Conservation (phyloP, 2,797 vertebrate genomes). For the Fringilla coelebs region DNA sequence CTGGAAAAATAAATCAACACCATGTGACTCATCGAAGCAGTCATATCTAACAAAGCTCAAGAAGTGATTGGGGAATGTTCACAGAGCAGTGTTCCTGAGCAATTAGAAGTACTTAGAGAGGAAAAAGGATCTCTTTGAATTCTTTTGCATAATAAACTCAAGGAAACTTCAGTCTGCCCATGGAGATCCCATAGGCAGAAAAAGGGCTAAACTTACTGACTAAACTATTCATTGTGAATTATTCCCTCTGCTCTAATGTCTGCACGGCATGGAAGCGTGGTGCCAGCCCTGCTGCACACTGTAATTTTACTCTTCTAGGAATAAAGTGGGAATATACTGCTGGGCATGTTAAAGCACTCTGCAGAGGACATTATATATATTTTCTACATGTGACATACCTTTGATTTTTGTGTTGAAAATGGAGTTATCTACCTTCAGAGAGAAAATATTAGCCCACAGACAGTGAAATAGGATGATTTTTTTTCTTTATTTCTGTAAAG, state of each 20-base stretch:
- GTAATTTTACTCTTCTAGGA: slow-evolving; percentile 60
- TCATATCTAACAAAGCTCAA: slow-evolving; percentile 36
- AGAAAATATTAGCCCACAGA: slow-evolving; percentile 11
- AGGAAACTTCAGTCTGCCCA: slow-evolving; percentile 48
- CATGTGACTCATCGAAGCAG: slow-evolving; percentile 46
- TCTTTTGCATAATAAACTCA: slow-evolving; percentile 46
- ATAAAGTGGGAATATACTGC: slow-evolving; percentile 45
- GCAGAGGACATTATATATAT: slow-evolving; percentile 44
- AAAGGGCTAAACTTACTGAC: slow-evolving; percentile 56
- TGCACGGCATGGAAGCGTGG: slow-evolving; percentile 43
- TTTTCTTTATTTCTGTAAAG: not conserved
- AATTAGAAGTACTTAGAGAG: slow-evolving; percentile 50
- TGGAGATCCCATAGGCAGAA: slow-evolving; percentile 40
- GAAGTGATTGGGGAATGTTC: slow-evolving; percentile 16
- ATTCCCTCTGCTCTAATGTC: slow-evolving; percentile 53
- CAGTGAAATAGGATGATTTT: not conserved
- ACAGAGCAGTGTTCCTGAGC: slow-evolving; percentile 23
- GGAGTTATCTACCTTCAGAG: slow-evolving; percentile 6
- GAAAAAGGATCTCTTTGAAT: slow-evolving; percentile 46
- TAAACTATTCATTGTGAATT: slow-evolving; percentile 56
- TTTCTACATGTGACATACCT: slow-evolving; percentile 43
- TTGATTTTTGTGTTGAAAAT: slow-evolving; percentile 33
- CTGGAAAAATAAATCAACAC: slow-evolving; percentile 57
- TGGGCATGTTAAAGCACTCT: slow-evolving; percentile 49
- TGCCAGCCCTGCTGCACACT: slow-evolving; percentile 38